phyloP scores from a whole-genome alignment of 2,888 invertebrate species.

The Amorpha juglandis region DNA sequence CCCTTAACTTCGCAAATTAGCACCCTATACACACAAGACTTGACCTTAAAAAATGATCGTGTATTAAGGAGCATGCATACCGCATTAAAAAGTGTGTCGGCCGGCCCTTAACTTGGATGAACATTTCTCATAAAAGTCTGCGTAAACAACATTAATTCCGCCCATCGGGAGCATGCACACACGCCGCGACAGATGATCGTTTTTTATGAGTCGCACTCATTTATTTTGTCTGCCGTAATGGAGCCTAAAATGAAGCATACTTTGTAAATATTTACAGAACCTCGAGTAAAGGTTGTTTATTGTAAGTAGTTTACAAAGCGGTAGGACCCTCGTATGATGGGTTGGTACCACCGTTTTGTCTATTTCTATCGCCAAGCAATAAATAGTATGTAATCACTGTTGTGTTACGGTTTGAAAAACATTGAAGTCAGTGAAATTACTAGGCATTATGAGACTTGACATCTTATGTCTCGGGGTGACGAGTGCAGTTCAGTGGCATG shows the following conservation, averaged over 20 bases:
- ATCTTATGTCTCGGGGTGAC: too few species aligned
- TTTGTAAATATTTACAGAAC: slow-evolving; percentile 5
- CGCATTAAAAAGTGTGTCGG: slow-evolving; percentile 28
- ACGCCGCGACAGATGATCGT: slow-evolving; percentile 1
- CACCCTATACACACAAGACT: slow-evolving; percentile 7
- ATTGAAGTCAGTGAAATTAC: too few species aligned
- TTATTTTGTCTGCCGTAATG: background rate
- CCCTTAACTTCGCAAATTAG: slow-evolving; percentile 9
- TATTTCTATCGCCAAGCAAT: too few species aligned
- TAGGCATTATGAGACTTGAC: too few species aligned
- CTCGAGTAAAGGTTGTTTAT: too few species aligned
- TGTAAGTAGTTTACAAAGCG: too few species aligned
- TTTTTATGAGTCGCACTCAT: background rate
- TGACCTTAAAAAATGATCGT: slow-evolving; percentile 9
- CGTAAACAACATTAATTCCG: slow-evolving; percentile 43
- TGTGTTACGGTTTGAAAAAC: too few species aligned
- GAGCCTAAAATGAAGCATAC: background rate
- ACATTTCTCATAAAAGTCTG: slow-evolving; percentile 40
- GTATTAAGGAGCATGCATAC: slow-evolving; percentile 21
- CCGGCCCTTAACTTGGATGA: slow-evolving; percentile 15
- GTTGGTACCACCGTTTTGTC: too few species aligned
- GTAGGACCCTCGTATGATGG: too few species aligned
- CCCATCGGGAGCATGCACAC: slow-evolving; percentile 12
- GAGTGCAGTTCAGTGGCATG: too few species aligned
- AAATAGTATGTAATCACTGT: too few species aligned